Percentiles rank a stretch among this genome's conserved stretches.
Conservation (phyloP, 1,140 invertebrate species). For the Leptinotarsa defecta region DNA sequence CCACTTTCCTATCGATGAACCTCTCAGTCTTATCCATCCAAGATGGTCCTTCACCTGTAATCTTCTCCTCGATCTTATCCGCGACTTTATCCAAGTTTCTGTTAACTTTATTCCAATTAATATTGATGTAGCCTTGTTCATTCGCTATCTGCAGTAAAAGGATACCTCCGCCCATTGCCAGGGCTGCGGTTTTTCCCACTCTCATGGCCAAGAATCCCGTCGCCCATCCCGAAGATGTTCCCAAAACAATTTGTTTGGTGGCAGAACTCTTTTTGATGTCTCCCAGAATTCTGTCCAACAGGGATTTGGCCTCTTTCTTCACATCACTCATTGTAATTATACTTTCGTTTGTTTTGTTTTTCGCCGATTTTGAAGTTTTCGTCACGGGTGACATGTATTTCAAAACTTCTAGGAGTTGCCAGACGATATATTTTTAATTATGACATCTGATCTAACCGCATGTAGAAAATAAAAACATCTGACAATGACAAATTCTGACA, state of each 20-base stretch:
- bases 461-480: too few species aligned
- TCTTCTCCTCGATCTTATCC: constrained; percentile 78
- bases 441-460: too few species aligned
- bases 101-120: constrained; percentile 87
- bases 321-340: constrained; percentile 38
- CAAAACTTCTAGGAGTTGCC: too few species aligned
- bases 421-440: too few species aligned
- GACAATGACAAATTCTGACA: too few species aligned
- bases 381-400: neutral
- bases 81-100: constrained; percentile 79
- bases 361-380: constrained; percentile 5
- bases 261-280: constrained; percentile 83
- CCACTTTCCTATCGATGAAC: constrained; percentile 32
- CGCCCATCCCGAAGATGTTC: constrained; percentile 85
- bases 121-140: constrained; percentile 89
- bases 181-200: constrained; percentile 87
- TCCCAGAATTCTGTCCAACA: constrained; percentile 71
- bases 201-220: constrained; percentile 90
- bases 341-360: constrained; percentile 13
- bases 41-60: constrained; percentile 71
- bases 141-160: constrained; percentile 88
- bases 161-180: constrained; percentile 85
- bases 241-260: constrained; percentile 85
- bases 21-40: constrained; percentile 71
- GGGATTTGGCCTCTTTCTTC: constrained; percentile 45